Conservation (phyloP, 2,888 invertebrate genomes). For the Alitta virens region DNA sequence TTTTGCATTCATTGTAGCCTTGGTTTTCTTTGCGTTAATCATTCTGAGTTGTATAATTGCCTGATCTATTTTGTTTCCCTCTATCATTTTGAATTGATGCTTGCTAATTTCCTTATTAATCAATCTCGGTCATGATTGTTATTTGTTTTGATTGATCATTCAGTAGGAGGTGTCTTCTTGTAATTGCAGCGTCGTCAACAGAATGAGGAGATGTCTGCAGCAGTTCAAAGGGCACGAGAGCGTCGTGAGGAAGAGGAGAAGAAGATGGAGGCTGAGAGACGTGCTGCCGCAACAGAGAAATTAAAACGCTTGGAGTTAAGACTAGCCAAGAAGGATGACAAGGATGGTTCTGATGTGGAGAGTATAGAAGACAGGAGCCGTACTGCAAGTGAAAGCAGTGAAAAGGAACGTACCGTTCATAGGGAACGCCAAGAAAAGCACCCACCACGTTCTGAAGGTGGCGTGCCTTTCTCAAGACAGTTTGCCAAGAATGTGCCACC, state of each 20-base stretch:
- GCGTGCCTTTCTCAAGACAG: not conserved
- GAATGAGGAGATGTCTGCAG: conserved; percentile 61
- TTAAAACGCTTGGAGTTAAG: conserved; percentile 67
- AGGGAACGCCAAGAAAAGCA: not conserved
- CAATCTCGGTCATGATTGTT: too few relatives aligned
- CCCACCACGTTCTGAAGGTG: not conserved
- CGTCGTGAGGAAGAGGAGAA: conserved; percentile 87
- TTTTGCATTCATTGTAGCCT: too few relatives aligned
- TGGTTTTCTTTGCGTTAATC: too few relatives aligned
- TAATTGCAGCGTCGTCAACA: conserved; percentile 68
- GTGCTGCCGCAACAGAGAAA: conserved; percentile 66
- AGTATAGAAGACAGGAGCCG: conserved; percentile 21
- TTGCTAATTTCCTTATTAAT: too few relatives aligned
- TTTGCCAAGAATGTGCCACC: conserved; percentile 72
- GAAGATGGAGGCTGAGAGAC: conserved; percentile 51
- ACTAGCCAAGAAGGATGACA: not conserved
- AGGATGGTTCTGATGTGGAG: not conserved
- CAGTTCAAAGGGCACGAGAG: conserved; percentile 77
- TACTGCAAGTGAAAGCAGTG: conserved; percentile 55
- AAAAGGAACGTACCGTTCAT: conserved; percentile 32
- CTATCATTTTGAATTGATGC: too few relatives aligned
- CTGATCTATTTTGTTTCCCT: too few relatives aligned
- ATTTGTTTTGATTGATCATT: too few relatives aligned
- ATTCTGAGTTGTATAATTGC: too few relatives aligned
- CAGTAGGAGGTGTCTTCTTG: too few relatives aligned